Base-by-base conservation (phyloP, 2,888 invertebrate genomes). In the Seira musarum region DNA sequence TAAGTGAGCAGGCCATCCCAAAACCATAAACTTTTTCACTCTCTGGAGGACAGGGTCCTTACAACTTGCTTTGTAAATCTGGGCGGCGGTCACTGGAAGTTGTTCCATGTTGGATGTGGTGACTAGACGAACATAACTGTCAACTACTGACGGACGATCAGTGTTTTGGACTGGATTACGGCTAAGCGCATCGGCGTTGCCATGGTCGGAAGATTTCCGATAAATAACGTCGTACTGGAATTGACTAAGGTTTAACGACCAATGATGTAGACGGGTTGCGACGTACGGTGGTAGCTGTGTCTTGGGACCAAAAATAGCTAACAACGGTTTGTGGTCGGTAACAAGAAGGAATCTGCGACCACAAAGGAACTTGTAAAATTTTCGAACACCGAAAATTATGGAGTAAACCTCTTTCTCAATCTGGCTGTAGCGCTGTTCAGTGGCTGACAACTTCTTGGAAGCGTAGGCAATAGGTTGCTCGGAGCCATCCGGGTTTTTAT, bases 401-500 rank as follows among this genome's bases (percentile, higher is more conserved):
- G 68, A 19, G 5, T 49, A n/a, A n/a, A n/a, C 76, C 22, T 82
- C 80, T n/a, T 74, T 67, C 49, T 82, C 82, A 0, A 76, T 77
- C 8, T 76, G 68, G n/a, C 25, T 22, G 22, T 80, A 82, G 3
- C 72, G 17, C 10, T 22, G 49, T 57, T 82, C 78, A n/a, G n/a
- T n/a, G 6, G 22, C 60, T 17, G 70, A 46, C 15, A 80, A 24
- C 21, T 66, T 8, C 19, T 76, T 65, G n/a, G 80, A 80, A 0
- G 75, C 80, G 24, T 17, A 75, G 1, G 65, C 67, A 2, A 83
- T 79, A 2, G 79, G 80, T 13, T 71, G 64, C 53, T 83, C 81
- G 25, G 84, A 84, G 0, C 84, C 87, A 25, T 81, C 81, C 0
- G 77, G 8, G 21, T 84, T 72, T 2, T 79, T 76, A 76, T 89